Evolutionary conservation across 2,113 vertebrate species (phyloP), one percentile per base, ranked within the genome.

Genomic region (Cephalopholis sonnerati): DNA sequence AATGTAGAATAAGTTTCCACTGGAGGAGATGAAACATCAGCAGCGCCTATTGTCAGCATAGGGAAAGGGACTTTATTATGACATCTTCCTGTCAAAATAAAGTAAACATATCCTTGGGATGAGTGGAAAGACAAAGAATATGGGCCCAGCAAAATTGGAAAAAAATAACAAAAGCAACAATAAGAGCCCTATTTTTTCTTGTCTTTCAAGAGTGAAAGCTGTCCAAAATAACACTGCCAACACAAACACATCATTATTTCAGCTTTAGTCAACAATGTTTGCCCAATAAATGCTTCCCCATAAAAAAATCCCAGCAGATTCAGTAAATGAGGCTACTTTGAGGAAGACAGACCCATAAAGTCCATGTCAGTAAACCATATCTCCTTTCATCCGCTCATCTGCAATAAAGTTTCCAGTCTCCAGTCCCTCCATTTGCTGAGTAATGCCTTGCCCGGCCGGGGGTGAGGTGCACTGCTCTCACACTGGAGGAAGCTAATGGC

Each of bases 341-440:
- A 63, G 74, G 78, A 78, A 79, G 54, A 61, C 61, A 50, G 53
- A 25, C 27, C 82, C 54, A 81, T 87, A 85, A 86, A 87, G 69
- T 64, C 13, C 32, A 57, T 81, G 80, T 72, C 81, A 84, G 82
- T 89, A 81, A 90, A 92, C 72, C 29, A 66, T 85, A 67, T 87
- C 79, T 83, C 53, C 76, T 72, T 80, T 82, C 86, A 70, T 80
- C 64, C n/a, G 8, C 77, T 88, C 62, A 76, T 87, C 77, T 77
- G 36, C 83, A 85, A 61, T 88, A 82, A 84, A 74, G 29, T 83
- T 78, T 86, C 74, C 76, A 71, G 82, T 87, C 79, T 86, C 68
- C 77, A 70, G 66, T 66, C 51, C 16, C 24, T 88, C 74, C 74
- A 86, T 92, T 90, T 89, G 86, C 91, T 87, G 91, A 86, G 71